Base-by-base conservation (phyloP, 1,140 invertebrate genomes). In the Trichonephila clavipes region DNA sequence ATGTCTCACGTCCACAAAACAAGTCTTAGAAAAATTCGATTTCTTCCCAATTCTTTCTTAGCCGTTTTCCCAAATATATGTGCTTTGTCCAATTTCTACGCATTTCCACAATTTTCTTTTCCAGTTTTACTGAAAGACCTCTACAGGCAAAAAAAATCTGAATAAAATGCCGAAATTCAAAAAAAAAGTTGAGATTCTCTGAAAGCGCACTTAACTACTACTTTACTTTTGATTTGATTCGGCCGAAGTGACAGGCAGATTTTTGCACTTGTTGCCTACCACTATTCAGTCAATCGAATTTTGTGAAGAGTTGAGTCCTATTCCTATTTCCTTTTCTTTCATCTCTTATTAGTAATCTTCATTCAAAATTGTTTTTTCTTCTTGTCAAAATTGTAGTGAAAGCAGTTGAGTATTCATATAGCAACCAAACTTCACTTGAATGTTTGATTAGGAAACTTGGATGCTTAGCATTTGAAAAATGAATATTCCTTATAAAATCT, bases 201-300 rank as follows among this genome's bases (percentile, higher is more conserved):
- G 87, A 89, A 89, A 88, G 34, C 72, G 87, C 87, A 89, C 87
- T 89, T 89, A 89, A 89, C 87, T 72, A 89, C 64, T 89, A 89
- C 87, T 89, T 89, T 89, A 69, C 66, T 89, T 89, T 72, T 89
- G 62, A 89, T 89, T 89, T 58, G 87, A 89, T 89, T 89, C 16
- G 62, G 2, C 7, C 87, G n/a, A 89, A 89, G 66, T 66, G 72
- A 66, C 40, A 89, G 28, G 72, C 40, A 89, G 64, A 89, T 89
- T 89, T 83, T 89, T 89, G 64, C 87, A 89, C 87, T 89, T 89
- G 87, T 89, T 89, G 87, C 66, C 87, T n/a, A 34, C n/a, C 24
- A 34, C 24, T 89, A 72, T n/a, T 24, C 24, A 89, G 66, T 44
- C 87, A 89, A 72, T 89, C 28, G 87, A 69, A 21, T 66, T 69